Evolutionary conservation across 2,797 vertebrate genomes (phyloP).

Genomic region (Otus scops): DNA sequence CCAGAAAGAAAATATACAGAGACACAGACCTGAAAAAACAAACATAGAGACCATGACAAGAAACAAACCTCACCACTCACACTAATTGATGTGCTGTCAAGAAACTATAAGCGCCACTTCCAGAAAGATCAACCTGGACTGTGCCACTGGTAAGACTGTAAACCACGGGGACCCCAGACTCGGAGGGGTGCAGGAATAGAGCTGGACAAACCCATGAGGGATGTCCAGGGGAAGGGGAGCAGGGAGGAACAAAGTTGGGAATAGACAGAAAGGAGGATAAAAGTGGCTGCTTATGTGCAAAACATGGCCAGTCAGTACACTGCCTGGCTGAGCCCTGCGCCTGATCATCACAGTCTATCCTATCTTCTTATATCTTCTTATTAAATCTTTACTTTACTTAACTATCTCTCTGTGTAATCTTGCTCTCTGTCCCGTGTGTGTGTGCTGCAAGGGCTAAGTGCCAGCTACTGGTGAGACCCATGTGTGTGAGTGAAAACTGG

Average conservation of each 20-base stretch:
- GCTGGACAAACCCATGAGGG: neutral
- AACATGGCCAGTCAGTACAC: neutral
- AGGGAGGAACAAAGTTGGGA: neutral
- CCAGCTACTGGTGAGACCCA: neutral
- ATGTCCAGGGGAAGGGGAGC: neutral
- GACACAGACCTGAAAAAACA: neutral
- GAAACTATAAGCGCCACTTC: neutral
- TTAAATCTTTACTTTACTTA: neutral
- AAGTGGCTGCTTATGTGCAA: rapidly evolving
- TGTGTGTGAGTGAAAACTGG: neutral
- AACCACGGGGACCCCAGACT: neutral
- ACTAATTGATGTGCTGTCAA: neutral
- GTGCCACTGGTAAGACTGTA: neutral
- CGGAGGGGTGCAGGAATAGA: neutral
- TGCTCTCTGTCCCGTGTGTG: neutral
- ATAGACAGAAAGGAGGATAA: neutral
- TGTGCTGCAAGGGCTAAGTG: neutral
- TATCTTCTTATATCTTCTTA: neutral
- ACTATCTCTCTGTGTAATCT: neutral
- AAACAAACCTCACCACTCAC: neutral
- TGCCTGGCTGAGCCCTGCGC: neutral
- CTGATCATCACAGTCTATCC: neutral
- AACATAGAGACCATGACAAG: neutral
- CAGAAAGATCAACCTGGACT: neutral
- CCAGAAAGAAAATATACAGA: neutral